phyloP scores from a whole-genome alignment of 2,888 invertebrate genomes.

The Tenthredo amoena region DNA sequence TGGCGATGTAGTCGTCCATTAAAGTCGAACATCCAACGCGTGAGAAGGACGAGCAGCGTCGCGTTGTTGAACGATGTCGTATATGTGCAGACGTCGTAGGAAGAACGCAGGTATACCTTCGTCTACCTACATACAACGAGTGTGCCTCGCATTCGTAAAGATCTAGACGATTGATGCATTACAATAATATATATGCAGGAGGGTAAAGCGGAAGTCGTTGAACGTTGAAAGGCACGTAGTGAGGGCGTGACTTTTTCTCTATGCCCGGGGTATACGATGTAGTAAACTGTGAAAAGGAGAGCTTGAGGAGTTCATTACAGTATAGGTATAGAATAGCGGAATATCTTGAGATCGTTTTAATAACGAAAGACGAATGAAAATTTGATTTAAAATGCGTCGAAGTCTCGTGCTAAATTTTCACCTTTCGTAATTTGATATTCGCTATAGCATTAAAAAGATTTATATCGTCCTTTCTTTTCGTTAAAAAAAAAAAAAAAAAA shows the following conservation, averaged over 20 bases:
- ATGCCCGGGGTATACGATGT: background rate
- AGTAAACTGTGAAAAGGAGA: slow-evolving; percentile 26
- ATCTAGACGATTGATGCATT: slow-evolving; percentile 39
- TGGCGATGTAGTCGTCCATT: background rate
- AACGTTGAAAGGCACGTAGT: slow-evolving; percentile 18
- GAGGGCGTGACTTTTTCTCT: slow-evolving; percentile 21
- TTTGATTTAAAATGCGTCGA: background rate
- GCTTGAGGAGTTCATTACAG: background rate
- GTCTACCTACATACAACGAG: slow-evolving; percentile 12
- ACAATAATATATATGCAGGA: slow-evolving; percentile 24
- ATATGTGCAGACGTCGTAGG: background rate
- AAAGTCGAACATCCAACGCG: background rate
- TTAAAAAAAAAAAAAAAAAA: background rate
- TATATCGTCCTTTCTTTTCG: background rate
- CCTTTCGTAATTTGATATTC: background rate
- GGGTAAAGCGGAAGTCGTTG: slow-evolving; percentile 41
- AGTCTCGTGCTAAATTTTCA: background rate
- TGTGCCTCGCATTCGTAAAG: slow-evolving; percentile 43
- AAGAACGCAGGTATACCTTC: background rate
- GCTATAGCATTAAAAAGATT: background rate
- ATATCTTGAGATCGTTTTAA: background rate
- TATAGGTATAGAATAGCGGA: background rate
- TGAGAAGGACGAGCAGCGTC: background rate
- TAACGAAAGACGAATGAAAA: background rate
- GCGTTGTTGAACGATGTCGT: slow-evolving; percentile 14